Percentiles rank a stretch among this genome's conserved stretches.
Evolutionary conservation across 2,113 vertebrate genomes (phyloP).

Genomic region (Chamaea fasciata): DNA sequence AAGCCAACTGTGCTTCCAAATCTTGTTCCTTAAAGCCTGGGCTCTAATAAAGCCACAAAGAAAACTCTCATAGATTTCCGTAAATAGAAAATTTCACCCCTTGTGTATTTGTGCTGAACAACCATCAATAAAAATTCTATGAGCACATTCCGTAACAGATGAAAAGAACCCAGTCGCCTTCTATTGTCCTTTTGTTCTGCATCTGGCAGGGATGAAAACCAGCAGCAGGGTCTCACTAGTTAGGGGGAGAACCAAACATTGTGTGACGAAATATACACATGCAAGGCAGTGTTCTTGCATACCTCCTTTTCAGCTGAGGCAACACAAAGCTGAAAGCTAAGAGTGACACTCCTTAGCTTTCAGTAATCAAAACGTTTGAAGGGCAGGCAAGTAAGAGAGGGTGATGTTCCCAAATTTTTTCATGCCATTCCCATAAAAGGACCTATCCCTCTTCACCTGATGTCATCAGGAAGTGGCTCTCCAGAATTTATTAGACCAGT

Average conservation of each 20-base stretch:
- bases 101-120: not conserved
- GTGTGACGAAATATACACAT: not conserved
- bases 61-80: not conserved
- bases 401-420: not conserved
- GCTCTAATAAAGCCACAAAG: not conserved
- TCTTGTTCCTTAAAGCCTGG: not conserved
- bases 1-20: not conserved
- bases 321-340: not conserved
- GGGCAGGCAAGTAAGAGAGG: not conserved
- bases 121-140: not conserved
- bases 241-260: not conserved
- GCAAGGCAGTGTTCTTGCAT: not conserved
- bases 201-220: not conserved
- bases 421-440: not conserved
- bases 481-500: not conserved
- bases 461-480: not conserved
- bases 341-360: not conserved
- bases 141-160: not conserved
- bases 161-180: not conserved
- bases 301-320: not conserved
- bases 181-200: not conserved
- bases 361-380: not conserved
- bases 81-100: not conserved
- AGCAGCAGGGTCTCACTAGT: not conserved
- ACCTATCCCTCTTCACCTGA: not conserved